These are phyloP conservation scores for Hyles vespertilio DNA, from an alignment of 1,140 invertebrate genomes.

Conservation along the genomic window DNA sequence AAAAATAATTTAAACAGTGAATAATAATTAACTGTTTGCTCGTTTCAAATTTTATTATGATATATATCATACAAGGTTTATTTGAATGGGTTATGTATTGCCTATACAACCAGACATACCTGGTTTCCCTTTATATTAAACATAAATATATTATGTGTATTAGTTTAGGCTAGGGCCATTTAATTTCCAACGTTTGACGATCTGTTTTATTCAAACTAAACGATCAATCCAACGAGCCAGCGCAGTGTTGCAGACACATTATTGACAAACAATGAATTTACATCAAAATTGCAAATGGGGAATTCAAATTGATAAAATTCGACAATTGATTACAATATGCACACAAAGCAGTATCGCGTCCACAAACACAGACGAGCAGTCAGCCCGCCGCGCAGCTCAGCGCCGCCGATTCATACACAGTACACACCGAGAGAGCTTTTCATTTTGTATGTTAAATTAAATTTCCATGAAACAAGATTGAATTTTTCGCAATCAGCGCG, in stretches of 20 bases:
- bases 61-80: too few species aligned
- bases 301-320: constrained; percentile 70
- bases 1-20: too few species aligned
- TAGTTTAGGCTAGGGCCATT: too few species aligned
- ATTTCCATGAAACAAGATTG: constrained; percentile 75
- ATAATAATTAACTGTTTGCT: too few species aligned
- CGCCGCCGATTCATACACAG: constrained; percentile 68
- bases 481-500: constrained; percentile 74
- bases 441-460: constrained; percentile 76
- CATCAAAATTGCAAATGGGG: constrained; percentile 72
- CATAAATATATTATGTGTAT: too few species aligned
- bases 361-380: constrained; percentile 71
- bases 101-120: too few species aligned
- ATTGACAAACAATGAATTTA: constrained; percentile 24
- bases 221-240: too few species aligned
- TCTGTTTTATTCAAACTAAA: too few species aligned
- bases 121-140: too few species aligned
- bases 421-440: constrained; percentile 55
- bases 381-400: constrained; percentile 25
- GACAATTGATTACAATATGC: constrained; percentile 74
- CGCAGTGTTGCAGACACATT: background rate
- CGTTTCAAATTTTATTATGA: too few species aligned
- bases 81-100: too few species aligned
- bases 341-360: constrained; percentile 66
- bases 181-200: too few species aligned